Evolutionary conservation across 2,113 vertebrate genomes (phyloP).

Genomic region (Plectropomus leopardus): DNA sequence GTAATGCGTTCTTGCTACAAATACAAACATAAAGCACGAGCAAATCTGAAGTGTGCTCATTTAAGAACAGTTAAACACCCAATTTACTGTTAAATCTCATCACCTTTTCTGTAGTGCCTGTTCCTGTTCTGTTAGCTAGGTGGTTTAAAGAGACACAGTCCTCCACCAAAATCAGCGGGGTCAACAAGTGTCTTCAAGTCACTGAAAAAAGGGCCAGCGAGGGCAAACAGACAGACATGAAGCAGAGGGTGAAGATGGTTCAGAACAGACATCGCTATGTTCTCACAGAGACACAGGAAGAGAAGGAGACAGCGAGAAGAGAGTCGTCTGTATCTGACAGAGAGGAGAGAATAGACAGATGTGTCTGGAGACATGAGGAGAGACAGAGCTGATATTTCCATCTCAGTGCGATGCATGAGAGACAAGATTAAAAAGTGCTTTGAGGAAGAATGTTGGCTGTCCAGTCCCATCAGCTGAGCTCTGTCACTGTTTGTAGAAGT

Average conservation of each 20-base stretch:
- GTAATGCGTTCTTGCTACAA: neutral
- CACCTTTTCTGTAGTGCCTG: neutral
- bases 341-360: conserved; percentile 49
- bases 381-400: conserved; percentile 35
- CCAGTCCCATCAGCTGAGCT: conserved; percentile 22
- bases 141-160: conserved; percentile 33
- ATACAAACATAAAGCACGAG: neutral
- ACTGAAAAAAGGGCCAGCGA: conserved; percentile 25
- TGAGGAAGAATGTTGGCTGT: conserved; percentile 18
- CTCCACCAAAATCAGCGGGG: conserved; percentile 18
- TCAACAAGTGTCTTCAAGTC: conserved; percentile 47
- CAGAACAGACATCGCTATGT: conserved; percentile 61
- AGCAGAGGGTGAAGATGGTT: conserved; percentile 31
- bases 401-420: conserved; percentile 11
- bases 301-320: conserved; percentile 43
- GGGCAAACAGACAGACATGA: conserved; percentile 34
- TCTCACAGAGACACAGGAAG: conserved; percentile 44
- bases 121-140: neutral
- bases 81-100: neutral
- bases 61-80: neutral
- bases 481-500: neutral
- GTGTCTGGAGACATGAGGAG: conserved; percentile 49
- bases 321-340: conserved; percentile 36
- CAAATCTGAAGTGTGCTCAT: neutral
- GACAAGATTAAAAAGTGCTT: conserved; percentile 6